Conservation (phyloP, 2,797 vertebrate species). For the Urophycis tenuis region DNA sequence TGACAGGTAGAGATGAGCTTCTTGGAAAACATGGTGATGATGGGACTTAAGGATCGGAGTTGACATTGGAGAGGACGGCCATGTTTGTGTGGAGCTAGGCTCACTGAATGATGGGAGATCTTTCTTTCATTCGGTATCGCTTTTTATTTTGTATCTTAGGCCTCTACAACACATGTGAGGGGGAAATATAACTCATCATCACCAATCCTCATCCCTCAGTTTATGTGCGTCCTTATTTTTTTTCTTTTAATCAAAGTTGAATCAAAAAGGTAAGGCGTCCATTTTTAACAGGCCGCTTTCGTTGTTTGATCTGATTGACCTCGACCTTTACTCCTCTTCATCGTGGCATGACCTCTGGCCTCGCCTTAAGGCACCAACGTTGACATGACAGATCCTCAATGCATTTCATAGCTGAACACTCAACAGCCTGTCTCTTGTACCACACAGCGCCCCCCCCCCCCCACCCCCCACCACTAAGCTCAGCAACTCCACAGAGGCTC, state of each 20-base stretch:
- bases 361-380: not conserved
- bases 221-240: not conserved
- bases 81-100: not conserved
- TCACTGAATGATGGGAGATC: not conserved
- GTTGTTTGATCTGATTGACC: not conserved
- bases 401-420: no score
- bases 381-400: not conserved
- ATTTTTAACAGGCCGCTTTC: no score
- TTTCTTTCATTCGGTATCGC: not conserved
- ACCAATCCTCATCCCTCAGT: no score
- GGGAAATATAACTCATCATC: not conserved
- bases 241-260: not conserved
- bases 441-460: no score
- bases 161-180: not conserved
- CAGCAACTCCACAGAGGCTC: not conserved
- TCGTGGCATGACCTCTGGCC: not conserved
- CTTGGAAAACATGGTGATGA: not conserved
- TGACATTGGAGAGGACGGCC: not conserved
- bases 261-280: not conserved
- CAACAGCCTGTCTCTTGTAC: not conserved
- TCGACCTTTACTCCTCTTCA: not conserved
- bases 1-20: constrained; percentile 11
- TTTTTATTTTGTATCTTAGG: not conserved
- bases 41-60: not conserved
- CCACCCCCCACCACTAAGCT: not conserved